Conservation (phyloP, 2,113 vertebrate genomes). For the Hypomesus transpacificus region DNA sequence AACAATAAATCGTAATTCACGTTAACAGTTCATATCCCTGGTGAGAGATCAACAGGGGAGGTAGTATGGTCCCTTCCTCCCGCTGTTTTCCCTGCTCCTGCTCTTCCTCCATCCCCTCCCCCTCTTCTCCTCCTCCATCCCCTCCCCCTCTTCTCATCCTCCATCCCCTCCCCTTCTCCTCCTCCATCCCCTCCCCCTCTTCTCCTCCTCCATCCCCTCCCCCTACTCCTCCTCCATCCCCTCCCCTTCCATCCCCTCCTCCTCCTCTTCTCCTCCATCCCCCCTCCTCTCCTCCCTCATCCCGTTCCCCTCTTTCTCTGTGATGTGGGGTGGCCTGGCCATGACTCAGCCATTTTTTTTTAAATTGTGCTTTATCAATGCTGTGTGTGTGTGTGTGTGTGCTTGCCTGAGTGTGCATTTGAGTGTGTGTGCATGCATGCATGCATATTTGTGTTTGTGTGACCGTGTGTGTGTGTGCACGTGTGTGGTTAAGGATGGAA, state of each 20-base stretch:
- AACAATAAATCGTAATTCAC: slow-evolving; percentile 11
- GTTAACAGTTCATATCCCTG: neutral
- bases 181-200: slow-evolving; percentile 12
- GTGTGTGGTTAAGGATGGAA: slow-evolving; percentile 44
- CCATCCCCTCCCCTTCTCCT: no score
- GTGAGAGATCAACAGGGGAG: no score
- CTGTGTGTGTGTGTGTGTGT: slow-evolving; percentile 1
- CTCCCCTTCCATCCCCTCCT: neutral
- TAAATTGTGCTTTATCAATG: neutral
- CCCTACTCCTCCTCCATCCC: neutral
- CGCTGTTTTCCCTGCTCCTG: neutral
- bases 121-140: no score
- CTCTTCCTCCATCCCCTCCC: neutral
- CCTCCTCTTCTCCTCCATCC: slow-evolving; percentile 8
- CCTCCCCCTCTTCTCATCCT: no score
- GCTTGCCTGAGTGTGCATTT: slow-evolving; percentile 5
- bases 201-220: no score
- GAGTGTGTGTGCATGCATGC: slow-evolving; percentile 13
- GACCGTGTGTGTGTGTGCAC: slow-evolving; percentile 17
- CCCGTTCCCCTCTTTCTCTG: slow-evolving; percentile 6
- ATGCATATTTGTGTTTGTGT: neutral
- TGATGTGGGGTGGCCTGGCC: slow-evolving; percentile 10
- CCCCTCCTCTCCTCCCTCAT: slow-evolving; percentile 9
- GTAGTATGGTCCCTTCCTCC: neutral
- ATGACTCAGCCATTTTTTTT: neutral